Evolutionary conservation across 2,797 vertebrate species (phyloP).

Genomic region (Anguilla obscura): DNA sequence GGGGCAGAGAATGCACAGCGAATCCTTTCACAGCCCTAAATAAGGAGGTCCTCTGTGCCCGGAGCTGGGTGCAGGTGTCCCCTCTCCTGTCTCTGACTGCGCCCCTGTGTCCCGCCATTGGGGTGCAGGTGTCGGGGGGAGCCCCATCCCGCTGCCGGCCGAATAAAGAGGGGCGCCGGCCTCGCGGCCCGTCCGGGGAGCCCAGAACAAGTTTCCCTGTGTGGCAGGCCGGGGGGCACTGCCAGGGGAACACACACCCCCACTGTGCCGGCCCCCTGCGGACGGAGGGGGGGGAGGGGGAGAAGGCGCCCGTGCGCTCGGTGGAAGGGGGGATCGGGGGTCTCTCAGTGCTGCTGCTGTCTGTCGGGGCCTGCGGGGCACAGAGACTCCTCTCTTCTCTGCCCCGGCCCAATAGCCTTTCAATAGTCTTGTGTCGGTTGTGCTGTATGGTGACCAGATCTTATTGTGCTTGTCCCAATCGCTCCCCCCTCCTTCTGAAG

Average conservation of each 20-base stretch:
- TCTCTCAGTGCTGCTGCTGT: slow-evolving; percentile 6
- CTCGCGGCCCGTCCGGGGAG: slow-evolving; percentile 27
- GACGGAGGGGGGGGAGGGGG: slow-evolving; percentile 30
- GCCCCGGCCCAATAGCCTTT: slow-evolving; percentile 55
- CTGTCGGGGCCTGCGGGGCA: slow-evolving; percentile 44
- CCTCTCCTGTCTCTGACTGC: slow-evolving; percentile 30
- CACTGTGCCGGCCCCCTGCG: slow-evolving; percentile 29
- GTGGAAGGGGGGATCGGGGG: background rate
- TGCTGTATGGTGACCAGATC: slow-evolving; percentile 74
- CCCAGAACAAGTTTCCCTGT: slow-evolving; percentile 33
- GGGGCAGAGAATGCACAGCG: slow-evolving; percentile 41
- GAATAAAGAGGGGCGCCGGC: slow-evolving; percentile 41
- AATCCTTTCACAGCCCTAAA: slow-evolving; percentile 56
- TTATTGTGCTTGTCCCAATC: slow-evolving; percentile 66
- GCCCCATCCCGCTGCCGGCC: slow-evolving; percentile 33
- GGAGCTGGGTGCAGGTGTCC: slow-evolving; percentile 31
- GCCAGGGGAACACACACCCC: slow-evolving; percentile 24
- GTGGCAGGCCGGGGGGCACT: slow-evolving; percentile 28
- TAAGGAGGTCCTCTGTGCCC: slow-evolving; percentile 54
- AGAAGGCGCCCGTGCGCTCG: background rate
- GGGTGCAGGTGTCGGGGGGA: slow-evolving; percentile 43
- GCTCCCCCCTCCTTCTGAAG: background rate
- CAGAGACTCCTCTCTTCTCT: slow-evolving; percentile 62
- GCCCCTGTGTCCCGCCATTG: slow-evolving; percentile 25
- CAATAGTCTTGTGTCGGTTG: slow-evolving; percentile 68